A percentile compares a stretch with the other conserved stretches of the same genome.
Conservation (phyloP, 2,113 vertebrate genomes). For the Poeciliopsis retropinna region DNA sequence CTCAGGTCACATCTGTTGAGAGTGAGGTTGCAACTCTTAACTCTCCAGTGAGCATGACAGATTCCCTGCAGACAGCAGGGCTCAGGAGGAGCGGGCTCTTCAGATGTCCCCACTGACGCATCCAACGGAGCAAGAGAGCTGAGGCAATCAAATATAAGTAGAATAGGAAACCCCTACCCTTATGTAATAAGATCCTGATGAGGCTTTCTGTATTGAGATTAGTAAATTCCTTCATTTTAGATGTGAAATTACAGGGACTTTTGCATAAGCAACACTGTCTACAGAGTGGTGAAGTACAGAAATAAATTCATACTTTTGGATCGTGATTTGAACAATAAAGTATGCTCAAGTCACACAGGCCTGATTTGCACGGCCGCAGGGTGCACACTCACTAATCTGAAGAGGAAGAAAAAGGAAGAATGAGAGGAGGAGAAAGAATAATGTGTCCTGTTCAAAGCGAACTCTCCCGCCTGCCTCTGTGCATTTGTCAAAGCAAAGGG, state of each 20-base stretch:
- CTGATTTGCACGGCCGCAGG: slow-evolving; percentile 30
- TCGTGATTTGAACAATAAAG: slow-evolving; percentile 22
- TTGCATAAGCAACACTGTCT: background rate
- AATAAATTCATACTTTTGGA: slow-evolving; percentile 19
- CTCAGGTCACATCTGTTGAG: slow-evolving; percentile 67
- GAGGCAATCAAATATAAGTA: slow-evolving; percentile 37
- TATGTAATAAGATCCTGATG: slow-evolving; percentile 41
- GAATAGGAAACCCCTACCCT: slow-evolving; percentile 59
- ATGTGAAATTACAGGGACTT: background rate
- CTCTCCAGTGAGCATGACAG: slow-evolving; percentile 62
- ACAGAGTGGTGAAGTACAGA: slow-evolving; percentile 9
- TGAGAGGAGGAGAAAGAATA: slow-evolving; percentile 33
- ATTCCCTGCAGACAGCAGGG: slow-evolving; percentile 67
- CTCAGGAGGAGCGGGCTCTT: slow-evolving; percentile 64
- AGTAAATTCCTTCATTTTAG: background rate
- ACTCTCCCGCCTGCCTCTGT: slow-evolving; percentile 41
- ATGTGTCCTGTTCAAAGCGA: slow-evolving; percentile 43
- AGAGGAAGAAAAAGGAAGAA: slow-evolving; percentile 2
- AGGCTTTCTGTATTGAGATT: slow-evolving; percentile 2
- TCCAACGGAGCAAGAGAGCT: slow-evolving; percentile 50
- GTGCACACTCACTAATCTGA: slow-evolving; percentile 34
- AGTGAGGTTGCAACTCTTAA: slow-evolving; percentile 50
- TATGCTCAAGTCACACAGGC: slow-evolving; percentile 28
- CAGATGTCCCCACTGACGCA: slow-evolving; percentile 50
- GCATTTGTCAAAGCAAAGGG: slow-evolving; percentile 41